Evolutionary conservation across 2,113 vertebrate genomes (phyloP).

Genomic region (Manacus vitellinus): DNA sequence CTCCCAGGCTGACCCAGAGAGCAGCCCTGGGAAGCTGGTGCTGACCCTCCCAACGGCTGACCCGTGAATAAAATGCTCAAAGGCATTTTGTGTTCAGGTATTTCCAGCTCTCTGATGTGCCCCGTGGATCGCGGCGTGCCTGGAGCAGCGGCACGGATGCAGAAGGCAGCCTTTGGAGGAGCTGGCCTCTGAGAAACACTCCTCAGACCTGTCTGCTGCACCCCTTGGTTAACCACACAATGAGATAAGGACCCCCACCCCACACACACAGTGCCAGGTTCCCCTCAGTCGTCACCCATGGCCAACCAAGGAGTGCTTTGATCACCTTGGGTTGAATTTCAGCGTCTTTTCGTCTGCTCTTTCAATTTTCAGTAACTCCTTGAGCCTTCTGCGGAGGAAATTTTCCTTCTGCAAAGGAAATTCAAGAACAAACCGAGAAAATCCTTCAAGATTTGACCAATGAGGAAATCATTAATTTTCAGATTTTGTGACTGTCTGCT

Average conservation of each 20-base stretch:
- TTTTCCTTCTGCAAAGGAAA: background rate
- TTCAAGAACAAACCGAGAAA: background rate
- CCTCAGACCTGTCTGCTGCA: accelerated
- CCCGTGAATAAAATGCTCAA: background rate
- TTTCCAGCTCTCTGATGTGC: background rate
- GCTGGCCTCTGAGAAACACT: background rate
- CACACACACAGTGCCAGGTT: background rate
- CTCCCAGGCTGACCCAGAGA: background rate
- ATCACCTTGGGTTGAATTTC: background rate
- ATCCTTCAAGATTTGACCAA: background rate
- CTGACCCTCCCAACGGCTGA: background rate
- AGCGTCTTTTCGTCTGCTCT: background rate
- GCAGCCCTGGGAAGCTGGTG: background rate
- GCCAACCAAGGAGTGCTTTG: background rate
- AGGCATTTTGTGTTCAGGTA: background rate
- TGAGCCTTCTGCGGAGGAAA: background rate
- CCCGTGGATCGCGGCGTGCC: accelerated
- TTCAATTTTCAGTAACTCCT: background rate
- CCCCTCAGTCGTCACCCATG: background rate
- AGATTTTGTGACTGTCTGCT: background rate
- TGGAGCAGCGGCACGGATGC: accelerated
- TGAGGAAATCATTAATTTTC: background rate
- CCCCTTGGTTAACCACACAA: accelerated
- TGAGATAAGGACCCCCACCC: background rate
- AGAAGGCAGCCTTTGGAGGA: background rate